Percentiles rank a stretch among this genome's conserved stretches.
Conservation (phyloP, 2,113 vertebrate genomes). For the Antennarius striatus region DNA sequence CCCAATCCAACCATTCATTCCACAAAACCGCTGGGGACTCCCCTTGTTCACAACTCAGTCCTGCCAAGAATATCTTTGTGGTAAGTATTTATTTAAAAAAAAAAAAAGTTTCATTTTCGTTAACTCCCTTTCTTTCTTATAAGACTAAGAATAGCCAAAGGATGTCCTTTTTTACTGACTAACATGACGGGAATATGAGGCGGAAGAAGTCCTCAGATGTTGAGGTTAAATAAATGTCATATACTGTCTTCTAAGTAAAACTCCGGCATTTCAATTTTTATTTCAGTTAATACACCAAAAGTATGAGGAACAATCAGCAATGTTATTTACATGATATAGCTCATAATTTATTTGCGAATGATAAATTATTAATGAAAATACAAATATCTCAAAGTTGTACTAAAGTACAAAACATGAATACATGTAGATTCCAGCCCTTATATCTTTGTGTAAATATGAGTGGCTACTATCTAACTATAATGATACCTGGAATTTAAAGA, state of each 20-base stretch:
- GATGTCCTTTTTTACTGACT: conserved; percentile 11
- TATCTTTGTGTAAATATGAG: neutral
- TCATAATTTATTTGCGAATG: no score
- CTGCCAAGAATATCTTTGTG: conserved; percentile 78
- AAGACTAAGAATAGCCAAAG: conserved; percentile 1
- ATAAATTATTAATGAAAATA: no score
- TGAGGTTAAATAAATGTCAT: no score
- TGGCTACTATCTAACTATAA: conserved; percentile 6
- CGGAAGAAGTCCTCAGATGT: no score
- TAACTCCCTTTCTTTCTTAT: conserved; percentile 10
- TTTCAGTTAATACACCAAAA: no score
- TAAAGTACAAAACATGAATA: no score
- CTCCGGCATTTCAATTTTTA: no score
- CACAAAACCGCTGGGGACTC: conserved; percentile 78
- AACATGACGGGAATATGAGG: neutral
- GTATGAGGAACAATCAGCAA: no score
- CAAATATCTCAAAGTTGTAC: no score
- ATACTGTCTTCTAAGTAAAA: no score
- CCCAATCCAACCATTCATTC: conserved; percentile 79
- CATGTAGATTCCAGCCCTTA: neutral
- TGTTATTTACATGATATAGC: no score
- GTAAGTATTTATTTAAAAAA: conserved; percentile 71
- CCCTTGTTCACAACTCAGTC: conserved; percentile 79
- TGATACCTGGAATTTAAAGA: conserved; percentile 3
- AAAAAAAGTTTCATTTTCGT: conserved; percentile 1